Percentiles rank a stretch among this genome's conserved stretches.
These are phyloP conservation scores for Trididemnum clinides DNA, from an alignment of 23 tunicate species.

Conservation along the genomic window DNA sequence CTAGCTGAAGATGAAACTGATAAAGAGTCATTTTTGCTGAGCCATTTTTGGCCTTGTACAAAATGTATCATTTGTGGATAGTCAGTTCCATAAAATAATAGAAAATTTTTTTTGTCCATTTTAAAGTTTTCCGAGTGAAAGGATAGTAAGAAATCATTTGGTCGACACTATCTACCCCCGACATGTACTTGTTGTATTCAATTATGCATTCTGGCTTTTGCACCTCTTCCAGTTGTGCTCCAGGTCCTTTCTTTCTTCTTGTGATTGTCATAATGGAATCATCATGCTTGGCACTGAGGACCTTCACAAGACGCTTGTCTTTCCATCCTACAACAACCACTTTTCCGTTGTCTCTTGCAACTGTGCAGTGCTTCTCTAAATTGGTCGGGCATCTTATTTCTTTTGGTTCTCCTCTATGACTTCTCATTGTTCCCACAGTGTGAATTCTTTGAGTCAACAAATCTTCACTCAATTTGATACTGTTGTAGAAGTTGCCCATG, in stretches of 20 bases:
- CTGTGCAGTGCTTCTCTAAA: background rate
- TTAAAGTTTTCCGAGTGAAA: conserved; percentile 23
- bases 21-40: background rate
- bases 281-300: conserved; percentile 44
- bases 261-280: background rate
- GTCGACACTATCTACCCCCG: conserved; percentile 31
- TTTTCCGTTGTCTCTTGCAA: conserved; percentile 4
- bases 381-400: background rate
- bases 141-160: conserved; percentile 48
- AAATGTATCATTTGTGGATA: conserved; percentile 34
- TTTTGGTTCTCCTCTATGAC: conserved; percentile 29
- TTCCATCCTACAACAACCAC: conserved; percentile 26
- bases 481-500: conserved; percentile 44
- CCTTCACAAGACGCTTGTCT: conserved; percentile 38
- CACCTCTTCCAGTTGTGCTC: conserved; percentile 14
- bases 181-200: conserved; percentile 52
- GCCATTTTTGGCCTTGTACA: conserved; percentile 20
- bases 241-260: conserved; percentile 6
- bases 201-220: conserved; percentile 22
- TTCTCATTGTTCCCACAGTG: conserved; percentile 13
- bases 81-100: conserved; percentile 28
- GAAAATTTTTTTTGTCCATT: conserved; percentile 32
- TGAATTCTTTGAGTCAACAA: conserved; percentile 15
- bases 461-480: conserved; percentile 18
- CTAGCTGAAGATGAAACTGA: conserved; percentile 11